phyloP scores from a whole-genome alignment of 1,140 invertebrate species.

The Conopomorpha cramerella region DNA sequence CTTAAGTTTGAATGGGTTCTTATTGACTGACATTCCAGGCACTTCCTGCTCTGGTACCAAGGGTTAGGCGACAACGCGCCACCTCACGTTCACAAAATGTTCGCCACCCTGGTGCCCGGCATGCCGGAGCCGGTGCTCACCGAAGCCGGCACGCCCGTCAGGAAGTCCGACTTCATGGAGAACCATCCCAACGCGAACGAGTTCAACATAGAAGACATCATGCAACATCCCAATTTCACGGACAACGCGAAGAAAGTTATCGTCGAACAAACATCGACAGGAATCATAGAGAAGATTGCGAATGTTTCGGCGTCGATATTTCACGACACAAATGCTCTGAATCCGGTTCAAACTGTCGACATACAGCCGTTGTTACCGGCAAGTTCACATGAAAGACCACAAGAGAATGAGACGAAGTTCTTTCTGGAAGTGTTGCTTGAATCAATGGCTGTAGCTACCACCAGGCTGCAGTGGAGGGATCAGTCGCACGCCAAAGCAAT shows the following conservation, averaged over 20 bases:
- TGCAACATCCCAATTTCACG: slow-evolving; percentile 64
- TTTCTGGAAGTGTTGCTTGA: slow-evolving; percentile 89
- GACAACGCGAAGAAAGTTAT: slow-evolving; percentile 45
- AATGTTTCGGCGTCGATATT: slow-evolving; percentile 65
- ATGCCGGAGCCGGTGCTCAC: slow-evolving; percentile 66
- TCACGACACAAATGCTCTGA: slow-evolving; percentile 67
- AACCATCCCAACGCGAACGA: slow-evolving; percentile 52
- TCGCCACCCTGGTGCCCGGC: slow-evolving; percentile 89
- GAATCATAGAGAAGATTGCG: slow-evolving; percentile 54
- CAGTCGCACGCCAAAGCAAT: slow-evolving; percentile 74
- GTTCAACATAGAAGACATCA: slow-evolving; percentile 62
- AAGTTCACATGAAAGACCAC: slow-evolving; percentile 82
- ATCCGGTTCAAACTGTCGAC: slow-evolving; percentile 80
- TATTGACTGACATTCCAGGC: slow-evolving; percentile 58
- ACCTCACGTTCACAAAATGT: slow-evolving; percentile 87
- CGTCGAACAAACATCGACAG: slow-evolving; percentile 42
- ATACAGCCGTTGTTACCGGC: slow-evolving; percentile 82
- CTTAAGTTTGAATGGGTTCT: no score
- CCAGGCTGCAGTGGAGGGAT: slow-evolving; percentile 91
- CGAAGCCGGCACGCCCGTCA: slow-evolving; percentile 34
- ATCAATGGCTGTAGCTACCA: slow-evolving; percentile 87
- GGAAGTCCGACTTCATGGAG: slow-evolving; percentile 25
- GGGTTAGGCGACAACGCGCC: slow-evolving; percentile 90
- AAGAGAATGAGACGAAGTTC: slow-evolving; percentile 84
- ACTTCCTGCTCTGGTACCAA: slow-evolving; percentile 95